phyloP scores from a whole-genome alignment of 2,888 invertebrate genomes.

The Chrysodeixis includens region DNA sequence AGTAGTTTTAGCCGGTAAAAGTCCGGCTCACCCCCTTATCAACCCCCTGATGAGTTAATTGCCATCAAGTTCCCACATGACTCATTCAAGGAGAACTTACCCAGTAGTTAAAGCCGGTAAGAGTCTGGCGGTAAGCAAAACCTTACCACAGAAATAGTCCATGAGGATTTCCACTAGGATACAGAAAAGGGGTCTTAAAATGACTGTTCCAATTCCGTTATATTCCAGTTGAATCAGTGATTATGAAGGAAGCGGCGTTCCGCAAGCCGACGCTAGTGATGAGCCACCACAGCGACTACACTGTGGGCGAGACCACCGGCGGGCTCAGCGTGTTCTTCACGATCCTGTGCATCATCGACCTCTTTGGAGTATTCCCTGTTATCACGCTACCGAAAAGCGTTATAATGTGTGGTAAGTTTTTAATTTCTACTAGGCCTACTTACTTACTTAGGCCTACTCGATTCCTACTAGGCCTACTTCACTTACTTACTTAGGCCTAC shows the following conservation, averaged over 20 bases:
- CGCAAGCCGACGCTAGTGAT: constrained; percentile 61
- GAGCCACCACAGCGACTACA: constrained; percentile 67
- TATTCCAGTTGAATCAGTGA: constrained; percentile 40
- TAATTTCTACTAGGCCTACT: background rate
- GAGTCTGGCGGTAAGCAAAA: too few species aligned
- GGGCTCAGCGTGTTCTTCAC: constrained; percentile 92
- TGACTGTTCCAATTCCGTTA: background rate
- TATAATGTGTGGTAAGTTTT: constrained; percentile 91
- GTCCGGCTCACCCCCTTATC: too few species aligned
- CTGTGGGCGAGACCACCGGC: constrained; percentile 72
- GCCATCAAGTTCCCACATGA: too few species aligned
- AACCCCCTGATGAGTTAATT: too few species aligned
- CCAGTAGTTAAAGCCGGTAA: too few species aligned
- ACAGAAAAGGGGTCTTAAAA: too few species aligned
- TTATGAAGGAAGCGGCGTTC: constrained; percentile 60
- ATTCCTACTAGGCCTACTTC: background rate
- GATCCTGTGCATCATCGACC: constrained; percentile 93
- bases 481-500: too few species aligned
- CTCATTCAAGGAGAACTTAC: too few species aligned
- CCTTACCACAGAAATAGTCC: too few species aligned
- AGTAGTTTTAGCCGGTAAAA: too few species aligned
- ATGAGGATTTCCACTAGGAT: too few species aligned
- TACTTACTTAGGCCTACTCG: too few species aligned
- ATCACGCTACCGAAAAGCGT: constrained; percentile 93
- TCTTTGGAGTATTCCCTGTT: constrained; percentile 95